phyloP scores from a whole-genome alignment of 2,113 vertebrate genomes.

The Gallinago undulata region DNA sequence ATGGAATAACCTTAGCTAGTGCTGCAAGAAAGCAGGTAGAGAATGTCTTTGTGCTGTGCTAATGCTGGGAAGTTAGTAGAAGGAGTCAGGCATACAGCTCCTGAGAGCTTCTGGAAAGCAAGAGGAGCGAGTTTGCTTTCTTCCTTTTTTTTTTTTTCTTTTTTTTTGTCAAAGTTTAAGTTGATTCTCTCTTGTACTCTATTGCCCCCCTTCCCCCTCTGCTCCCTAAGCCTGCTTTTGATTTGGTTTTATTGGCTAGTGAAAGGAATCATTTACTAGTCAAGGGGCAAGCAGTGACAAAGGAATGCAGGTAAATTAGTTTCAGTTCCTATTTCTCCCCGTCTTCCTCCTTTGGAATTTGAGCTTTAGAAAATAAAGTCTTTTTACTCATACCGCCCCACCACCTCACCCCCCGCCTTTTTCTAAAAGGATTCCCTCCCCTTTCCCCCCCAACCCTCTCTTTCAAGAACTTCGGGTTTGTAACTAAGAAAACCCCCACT shows the following conservation, averaged over 20 bases:
- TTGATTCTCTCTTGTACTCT: conserved; percentile 19
- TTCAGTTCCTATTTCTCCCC: conserved; percentile 67
- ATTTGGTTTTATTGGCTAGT: conserved; percentile 76
- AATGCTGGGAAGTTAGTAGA: not conserved
- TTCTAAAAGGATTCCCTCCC: conserved; percentile 53
- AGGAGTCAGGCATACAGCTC: not conserved
- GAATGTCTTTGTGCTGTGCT: conserved; percentile 4
- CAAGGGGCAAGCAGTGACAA: conserved; percentile 70
- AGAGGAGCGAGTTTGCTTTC: conserved; percentile 41
- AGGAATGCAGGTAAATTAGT: conserved; percentile 78
- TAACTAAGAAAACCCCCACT: conserved; percentile 45
- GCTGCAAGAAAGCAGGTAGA: conserved; percentile 26
- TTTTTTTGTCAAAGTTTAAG: conserved; percentile 6
- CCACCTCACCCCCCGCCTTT: not conserved
- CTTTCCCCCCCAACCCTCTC: not conserved
- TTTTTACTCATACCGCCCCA: not conserved
- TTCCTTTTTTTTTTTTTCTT: not conserved
- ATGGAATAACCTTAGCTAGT: not conserved
- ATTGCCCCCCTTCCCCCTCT: conserved; percentile 33
- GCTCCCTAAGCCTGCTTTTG: conserved; percentile 68
- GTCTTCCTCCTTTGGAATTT: conserved; percentile 69
- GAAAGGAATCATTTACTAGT: conserved; percentile 78
- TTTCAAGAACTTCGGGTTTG: conserved; percentile 60
- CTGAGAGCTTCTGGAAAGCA: conserved; percentile 6
- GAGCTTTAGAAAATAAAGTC: conserved; percentile 73